Conservation (phyloP, 2,888 invertebrate genomes). For the Tachina fera region DNA sequence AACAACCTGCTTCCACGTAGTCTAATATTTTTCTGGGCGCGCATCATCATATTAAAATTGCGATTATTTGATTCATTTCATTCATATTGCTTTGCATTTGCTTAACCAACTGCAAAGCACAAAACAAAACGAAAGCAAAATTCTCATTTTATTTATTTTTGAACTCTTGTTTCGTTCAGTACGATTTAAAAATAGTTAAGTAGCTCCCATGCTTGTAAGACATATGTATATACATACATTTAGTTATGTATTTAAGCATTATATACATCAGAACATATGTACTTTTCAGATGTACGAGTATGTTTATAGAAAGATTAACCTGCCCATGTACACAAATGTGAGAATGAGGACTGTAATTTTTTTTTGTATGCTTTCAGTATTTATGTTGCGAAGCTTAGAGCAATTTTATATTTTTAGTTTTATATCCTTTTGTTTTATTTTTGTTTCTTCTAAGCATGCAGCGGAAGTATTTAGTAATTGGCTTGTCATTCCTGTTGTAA, state of each 20-base stretch:
- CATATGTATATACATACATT: too few species aligned
- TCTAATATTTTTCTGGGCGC: too few species aligned
- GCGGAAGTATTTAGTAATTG: constrained; percentile 55
- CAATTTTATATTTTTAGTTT: constrained; percentile 44
- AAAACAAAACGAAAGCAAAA: too few species aligned
- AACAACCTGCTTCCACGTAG: too few species aligned
- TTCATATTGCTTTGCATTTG: too few species aligned
- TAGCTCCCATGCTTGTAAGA: too few species aligned
- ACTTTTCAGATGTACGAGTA: constrained; percentile 3
- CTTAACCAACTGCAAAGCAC: too few species aligned
- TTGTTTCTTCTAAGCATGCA: not conserved
- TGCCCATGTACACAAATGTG: not conserved
- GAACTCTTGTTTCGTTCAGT: too few species aligned
- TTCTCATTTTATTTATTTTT: too few species aligned
- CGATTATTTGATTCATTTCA: too few species aligned
- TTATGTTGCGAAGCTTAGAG: constrained; percentile 39
- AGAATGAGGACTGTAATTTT: not conserved
- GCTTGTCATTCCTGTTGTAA: constrained; percentile 49
- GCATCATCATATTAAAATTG: too few species aligned
- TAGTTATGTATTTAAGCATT: not conserved
- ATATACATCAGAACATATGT: not conserved
- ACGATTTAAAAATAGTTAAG: too few species aligned
- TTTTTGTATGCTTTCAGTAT: constrained; percentile 20
- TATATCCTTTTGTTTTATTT: not conserved
- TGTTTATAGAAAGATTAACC: not conserved